Base-by-base conservation (phyloP, 2,113 vertebrate species). In the Sclerurus mexicanus region DNA sequence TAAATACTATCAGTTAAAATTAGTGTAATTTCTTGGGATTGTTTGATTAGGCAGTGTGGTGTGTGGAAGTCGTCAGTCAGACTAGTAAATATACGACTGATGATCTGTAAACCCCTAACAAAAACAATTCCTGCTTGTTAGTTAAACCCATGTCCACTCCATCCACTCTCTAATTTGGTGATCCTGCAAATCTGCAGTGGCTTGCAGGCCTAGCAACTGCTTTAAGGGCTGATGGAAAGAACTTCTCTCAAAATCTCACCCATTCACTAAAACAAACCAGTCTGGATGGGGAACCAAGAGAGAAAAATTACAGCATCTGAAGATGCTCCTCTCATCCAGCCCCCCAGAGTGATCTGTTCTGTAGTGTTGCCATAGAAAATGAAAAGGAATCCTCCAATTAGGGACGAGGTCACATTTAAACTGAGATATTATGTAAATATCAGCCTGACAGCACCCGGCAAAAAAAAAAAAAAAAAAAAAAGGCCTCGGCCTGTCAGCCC, bases 401-500 rank as follows among this genome's bases (percentile, higher is more conserved):
- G 67, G 82, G 71, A 91, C 91, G 89, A 95, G 95, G 94, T 96
- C 93, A 89, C 78, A 71, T 85, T 76, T 74, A 79, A 91, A 75
- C 82, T 52, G 78, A 50, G 78, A 47, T 89, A 91, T 95, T 96
- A 95, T 95, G 85, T 96, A 95, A 97, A 95, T 96, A 91, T 7
- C 88, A 77, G 37, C 40, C 85, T 79, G 71, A 9, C 55, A 40
- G 84, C 49, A 75, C 31, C 37, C 44, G 16, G 23, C 1, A 37
- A 40, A 78, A 47, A 75, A 42, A 42, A 35, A 69, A 42, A 40
- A 49, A 35, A 47, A 33, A n/a, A 31, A 47, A 9, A 69, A 58
- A 62, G 81, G 91, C 89, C 87, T 89, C 74, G 79, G 76, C 74
- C 89, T 39, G 53, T 62, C 55, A 67, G 49, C 58, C 60, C 44